phyloP scores from a whole-genome alignment of 2,797 vertebrate species.

The Megalops cyprinoides region DNA sequence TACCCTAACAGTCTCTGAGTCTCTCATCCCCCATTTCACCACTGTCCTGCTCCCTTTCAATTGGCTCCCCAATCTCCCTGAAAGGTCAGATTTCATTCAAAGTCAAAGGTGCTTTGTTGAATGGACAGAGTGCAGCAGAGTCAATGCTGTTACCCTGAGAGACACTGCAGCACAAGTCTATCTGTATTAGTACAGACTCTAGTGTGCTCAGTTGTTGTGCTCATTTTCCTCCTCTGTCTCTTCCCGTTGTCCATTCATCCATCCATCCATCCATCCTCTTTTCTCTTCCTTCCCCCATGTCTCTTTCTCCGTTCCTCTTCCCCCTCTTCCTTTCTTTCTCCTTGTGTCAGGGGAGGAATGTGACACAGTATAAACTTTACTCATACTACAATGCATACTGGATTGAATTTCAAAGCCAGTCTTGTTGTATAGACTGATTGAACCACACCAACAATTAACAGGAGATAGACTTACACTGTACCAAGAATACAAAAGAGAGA shows the following conservation, averaged over 20 bases:
- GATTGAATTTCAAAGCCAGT: conserved; percentile 72
- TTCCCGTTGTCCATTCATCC: not conserved
- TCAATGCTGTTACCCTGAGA: not conserved
- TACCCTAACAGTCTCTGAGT: not conserved
- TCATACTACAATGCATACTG: conserved; percentile 63
- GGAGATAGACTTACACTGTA: conserved; percentile 75
- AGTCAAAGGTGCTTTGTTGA: conserved; percentile 16
- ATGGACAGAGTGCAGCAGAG: not conserved
- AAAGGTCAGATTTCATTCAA: conserved; percentile 4
- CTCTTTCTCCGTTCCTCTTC: not conserved
- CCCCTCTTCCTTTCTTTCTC: conserved; percentile 15
- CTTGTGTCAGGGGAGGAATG: conserved; percentile 61
- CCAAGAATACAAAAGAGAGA: conserved; percentile 66
- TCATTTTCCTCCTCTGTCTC: conserved; percentile 16
- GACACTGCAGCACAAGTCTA: not conserved
- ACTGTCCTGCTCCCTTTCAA: conserved; percentile 4
- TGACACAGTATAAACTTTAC: conserved; percentile 72
- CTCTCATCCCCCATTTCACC: not conserved
- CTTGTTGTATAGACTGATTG: conserved; percentile 66
- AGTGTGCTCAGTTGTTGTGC: not conserved
- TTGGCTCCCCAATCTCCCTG: conserved; percentile 4
- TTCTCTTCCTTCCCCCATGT: not conserved
- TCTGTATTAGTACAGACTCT: not conserved
- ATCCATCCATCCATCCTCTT: not conserved
- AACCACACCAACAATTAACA: conserved; percentile 75